Percentiles rank a stretch among this genome's conserved stretches.
Conservation (phyloP, 2,113 vertebrate species). For the Geococcyx californianus region DNA sequence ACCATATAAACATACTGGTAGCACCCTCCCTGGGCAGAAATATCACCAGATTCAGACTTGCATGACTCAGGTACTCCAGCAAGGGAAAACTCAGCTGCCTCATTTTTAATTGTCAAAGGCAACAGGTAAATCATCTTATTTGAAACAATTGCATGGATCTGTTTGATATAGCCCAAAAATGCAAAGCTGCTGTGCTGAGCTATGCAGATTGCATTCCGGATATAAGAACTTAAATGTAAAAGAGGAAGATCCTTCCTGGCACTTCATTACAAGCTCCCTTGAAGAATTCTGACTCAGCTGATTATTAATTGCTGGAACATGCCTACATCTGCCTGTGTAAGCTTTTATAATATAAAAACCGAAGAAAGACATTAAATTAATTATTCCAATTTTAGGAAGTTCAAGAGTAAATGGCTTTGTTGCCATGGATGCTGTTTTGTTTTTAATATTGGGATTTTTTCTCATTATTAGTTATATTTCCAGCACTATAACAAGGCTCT, state of each 20-base stretch:
- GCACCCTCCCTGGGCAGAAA: background rate
- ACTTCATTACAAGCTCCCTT: background rate
- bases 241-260: background rate
- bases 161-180: background rate
- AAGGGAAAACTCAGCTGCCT: background rate
- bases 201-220: background rate
- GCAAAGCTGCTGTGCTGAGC: background rate
- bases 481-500: background rate
- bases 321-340: constrained; percentile 5
- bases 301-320: constrained; percentile 30
- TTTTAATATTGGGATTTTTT: background rate
- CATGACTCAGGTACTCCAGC: background rate
- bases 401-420: background rate
- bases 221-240: background rate
- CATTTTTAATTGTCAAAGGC: background rate
- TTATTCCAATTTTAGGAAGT: constrained; percentile 19
- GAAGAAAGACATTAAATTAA: background rate
- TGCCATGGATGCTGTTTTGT: constrained; percentile 4
- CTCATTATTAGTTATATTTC: background rate
- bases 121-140: background rate
- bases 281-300: constrained; percentile 36
- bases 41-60: background rate
- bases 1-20: background rate
- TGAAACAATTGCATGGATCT: background rate
- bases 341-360: background rate